A percentile compares a stretch with the other conserved stretches of the same genome.
These are phyloP conservation scores for Psittacula cyanocephala DNA, from an alignment of 2,113 vertebrate genomes.

Conservation along the genomic window DNA sequence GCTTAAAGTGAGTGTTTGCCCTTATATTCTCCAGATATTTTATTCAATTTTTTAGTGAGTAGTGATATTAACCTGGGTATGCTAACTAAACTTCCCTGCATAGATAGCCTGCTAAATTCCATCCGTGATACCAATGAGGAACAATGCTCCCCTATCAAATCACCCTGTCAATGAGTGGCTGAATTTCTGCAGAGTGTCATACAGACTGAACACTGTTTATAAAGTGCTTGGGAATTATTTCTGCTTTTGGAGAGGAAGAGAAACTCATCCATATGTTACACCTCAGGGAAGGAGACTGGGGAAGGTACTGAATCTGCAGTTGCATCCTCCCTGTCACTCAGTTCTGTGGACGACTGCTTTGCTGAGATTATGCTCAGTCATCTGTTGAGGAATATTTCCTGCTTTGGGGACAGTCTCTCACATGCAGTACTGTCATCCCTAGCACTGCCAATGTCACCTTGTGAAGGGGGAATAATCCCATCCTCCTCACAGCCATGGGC, in stretches of 20 bases:
- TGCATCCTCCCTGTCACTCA: not conserved
- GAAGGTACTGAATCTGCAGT: not conserved
- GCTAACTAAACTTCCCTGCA: not conserved
- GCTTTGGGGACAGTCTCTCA: not conserved
- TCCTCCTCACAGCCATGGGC: rapidly evolving
- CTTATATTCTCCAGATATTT: not conserved
- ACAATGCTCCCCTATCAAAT: not conserved
- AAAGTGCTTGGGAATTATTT: not conserved
- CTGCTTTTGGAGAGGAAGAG: not conserved
- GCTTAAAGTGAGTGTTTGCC: not conserved
- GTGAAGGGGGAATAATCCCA: not conserved
- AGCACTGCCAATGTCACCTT: rapidly evolving
- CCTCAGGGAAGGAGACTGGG: not conserved
- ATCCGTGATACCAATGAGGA: not conserved
- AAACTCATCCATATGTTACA: not conserved
- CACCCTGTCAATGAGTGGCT: not conserved
- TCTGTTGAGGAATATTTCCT: not conserved
- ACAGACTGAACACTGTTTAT: not conserved
- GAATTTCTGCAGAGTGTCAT: not conserved
- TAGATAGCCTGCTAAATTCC: not conserved
- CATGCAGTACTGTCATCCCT: not conserved
- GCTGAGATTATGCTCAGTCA: not conserved
- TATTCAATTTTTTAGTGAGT: not conserved
- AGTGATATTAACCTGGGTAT: not conserved
- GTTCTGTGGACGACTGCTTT: not conserved